phyloP scores from a whole-genome alignment of 2,888 invertebrate genomes.

The Craniophora ligustri region DNA sequence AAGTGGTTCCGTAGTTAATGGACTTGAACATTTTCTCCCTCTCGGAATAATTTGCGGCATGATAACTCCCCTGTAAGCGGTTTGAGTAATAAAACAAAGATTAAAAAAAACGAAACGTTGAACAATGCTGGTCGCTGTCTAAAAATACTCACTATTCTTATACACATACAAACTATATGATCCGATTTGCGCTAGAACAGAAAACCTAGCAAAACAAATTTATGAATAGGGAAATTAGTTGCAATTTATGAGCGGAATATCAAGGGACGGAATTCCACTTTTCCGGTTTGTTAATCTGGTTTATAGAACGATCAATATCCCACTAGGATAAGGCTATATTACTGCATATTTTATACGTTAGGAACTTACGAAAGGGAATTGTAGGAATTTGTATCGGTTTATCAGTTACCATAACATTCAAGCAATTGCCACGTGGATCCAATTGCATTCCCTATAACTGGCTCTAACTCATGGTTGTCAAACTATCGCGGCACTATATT shows the following conservation, averaged over 20 bases:
- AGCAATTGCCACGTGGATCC: slow-evolving; percentile 23
- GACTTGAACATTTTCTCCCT: slow-evolving; percentile 14
- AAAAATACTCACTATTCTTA: not conserved
- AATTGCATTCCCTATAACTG: slow-evolving; percentile 14
- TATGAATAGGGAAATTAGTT: slow-evolving; percentile 64
- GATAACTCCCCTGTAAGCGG: slow-evolving; percentile 2
- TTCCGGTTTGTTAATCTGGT: slow-evolving; percentile 6
- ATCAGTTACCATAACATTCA: slow-evolving; percentile 25
- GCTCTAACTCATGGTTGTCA: slow-evolving; percentile 4
- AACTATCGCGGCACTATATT: not conserved
- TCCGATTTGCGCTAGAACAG: slow-evolving; percentile 13
- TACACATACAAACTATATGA: slow-evolving; percentile 7
- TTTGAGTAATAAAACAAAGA: slow-evolving; percentile 3
- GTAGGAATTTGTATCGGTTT: slow-evolving; percentile 24
- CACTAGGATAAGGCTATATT: slow-evolving; percentile 6
- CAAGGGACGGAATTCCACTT: slow-evolving; percentile 14
- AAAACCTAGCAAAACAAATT: slow-evolving; percentile 58
- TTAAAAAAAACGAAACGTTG: not conserved
- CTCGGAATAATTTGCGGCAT: slow-evolving; percentile 13
- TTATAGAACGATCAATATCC: not conserved
- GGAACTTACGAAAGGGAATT: slow-evolving; percentile 3
- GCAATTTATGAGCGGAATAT: slow-evolving; percentile 49
- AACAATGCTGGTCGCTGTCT: not conserved
- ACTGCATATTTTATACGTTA: not conserved
- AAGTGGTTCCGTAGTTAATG: slow-evolving; percentile 18